Conservation (phyloP, 2,113 vertebrate species). For the Anas platyrhynchos region DNA sequence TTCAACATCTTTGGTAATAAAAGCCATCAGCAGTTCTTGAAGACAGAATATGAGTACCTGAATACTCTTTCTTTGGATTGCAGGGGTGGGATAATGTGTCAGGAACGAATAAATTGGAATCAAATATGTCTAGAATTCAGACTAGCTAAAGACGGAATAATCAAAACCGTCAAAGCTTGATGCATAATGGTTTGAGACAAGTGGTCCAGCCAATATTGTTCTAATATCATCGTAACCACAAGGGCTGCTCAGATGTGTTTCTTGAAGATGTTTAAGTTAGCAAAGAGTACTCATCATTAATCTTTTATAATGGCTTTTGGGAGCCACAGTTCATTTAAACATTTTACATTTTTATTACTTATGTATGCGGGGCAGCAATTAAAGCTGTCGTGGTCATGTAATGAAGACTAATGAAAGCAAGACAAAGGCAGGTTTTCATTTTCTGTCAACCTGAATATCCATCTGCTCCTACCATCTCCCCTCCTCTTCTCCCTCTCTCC, state of each 20-base stretch:
- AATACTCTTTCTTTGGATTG: constrained; percentile 38
- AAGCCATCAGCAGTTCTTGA: constrained; percentile 47
- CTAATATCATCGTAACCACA: constrained; percentile 69
- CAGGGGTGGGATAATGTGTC: constrained; percentile 15
- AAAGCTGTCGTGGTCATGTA: constrained; percentile 68
- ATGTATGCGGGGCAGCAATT: constrained; percentile 70
- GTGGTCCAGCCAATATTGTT: constrained; percentile 56
- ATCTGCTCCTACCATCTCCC: constrained; percentile 23
- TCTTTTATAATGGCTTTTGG: constrained; percentile 86
- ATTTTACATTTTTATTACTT: constrained; percentile 83
- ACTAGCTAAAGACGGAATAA: constrained; percentile 39
- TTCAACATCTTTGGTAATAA: not conserved
- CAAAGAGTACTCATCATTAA: constrained; percentile 76
- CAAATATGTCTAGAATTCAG: constrained; percentile 58
- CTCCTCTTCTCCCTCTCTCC: not conserved
- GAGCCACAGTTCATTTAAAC: constrained; percentile 79
- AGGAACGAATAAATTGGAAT: constrained; percentile 49
- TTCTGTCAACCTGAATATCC: constrained; percentile 61
- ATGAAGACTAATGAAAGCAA: constrained; percentile 75
- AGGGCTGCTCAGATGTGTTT: constrained; percentile 63
- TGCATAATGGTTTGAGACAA: constrained; percentile 63
- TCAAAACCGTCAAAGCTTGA: constrained; percentile 58
- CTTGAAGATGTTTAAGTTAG: constrained; percentile 66
- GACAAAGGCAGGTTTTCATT: constrained; percentile 59
- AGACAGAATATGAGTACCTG: constrained; percentile 9